A percentile compares a stretch with the other conserved stretches of the same genome.
phyloP scores from a whole-genome alignment of 2,888 invertebrate species.

The Pasiphila rectangulata region DNA sequence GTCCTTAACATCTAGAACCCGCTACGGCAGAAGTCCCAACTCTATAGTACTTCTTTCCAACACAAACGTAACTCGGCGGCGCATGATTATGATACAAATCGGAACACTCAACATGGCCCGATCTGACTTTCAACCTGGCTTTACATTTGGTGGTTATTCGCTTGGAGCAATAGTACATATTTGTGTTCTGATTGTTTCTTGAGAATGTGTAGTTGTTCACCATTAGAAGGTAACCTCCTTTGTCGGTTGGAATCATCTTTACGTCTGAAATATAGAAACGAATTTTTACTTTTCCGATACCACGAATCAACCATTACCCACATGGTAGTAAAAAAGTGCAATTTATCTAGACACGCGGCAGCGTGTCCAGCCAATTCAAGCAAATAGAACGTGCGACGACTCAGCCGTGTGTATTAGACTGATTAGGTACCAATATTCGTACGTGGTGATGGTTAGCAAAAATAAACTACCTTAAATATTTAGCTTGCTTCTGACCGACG shows the following conservation, averaged over 20 bases:
- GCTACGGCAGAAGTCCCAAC: background rate
- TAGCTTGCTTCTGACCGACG: too few relatives aligned
- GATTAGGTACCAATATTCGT: too few relatives aligned
- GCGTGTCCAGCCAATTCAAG: too few relatives aligned
- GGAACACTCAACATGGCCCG: background rate
- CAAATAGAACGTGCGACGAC: too few relatives aligned
- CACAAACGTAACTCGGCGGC: conserved; percentile 30
- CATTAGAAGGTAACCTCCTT: conserved; percentile 40
- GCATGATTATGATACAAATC: conserved; percentile 24
- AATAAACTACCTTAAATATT: too few relatives aligned
- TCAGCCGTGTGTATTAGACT: too few relatives aligned
- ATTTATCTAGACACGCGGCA: too few relatives aligned
- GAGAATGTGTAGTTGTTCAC: conserved; percentile 39
- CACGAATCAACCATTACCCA: too few relatives aligned
- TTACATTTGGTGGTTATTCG: conserved; percentile 33
- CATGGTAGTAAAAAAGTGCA: too few relatives aligned
- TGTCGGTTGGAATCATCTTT: conserved; percentile 44
- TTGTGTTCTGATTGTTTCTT: conserved; percentile 21
- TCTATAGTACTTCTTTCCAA: conserved; percentile 31
- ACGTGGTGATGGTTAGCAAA: too few relatives aligned
- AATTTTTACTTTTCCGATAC: background rate
- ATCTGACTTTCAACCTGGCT: conserved; percentile 15
- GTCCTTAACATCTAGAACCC: too few relatives aligned
- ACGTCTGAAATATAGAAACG: conserved; percentile 6
- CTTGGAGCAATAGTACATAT: conserved; percentile 33